phyloP scores from a whole-genome alignment of 1,140 invertebrate species.

The Pachyrhynchus sulphureomaculatus region DNA sequence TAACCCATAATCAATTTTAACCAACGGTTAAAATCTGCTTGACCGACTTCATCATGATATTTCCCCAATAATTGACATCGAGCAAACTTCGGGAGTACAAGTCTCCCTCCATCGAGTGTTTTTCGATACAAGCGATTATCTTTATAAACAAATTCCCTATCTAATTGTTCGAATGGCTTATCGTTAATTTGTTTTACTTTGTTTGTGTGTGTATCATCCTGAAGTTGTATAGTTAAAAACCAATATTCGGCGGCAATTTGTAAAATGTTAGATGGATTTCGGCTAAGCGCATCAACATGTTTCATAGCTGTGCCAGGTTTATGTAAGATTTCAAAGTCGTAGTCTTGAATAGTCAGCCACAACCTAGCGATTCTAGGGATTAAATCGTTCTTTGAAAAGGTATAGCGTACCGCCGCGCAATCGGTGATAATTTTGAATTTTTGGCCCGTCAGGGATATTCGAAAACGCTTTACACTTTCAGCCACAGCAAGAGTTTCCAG shows the following conservation, averaged over 20 bases:
- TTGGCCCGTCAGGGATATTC: constrained; percentile 46
- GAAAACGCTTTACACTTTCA: constrained; percentile 44
- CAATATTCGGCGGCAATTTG: constrained; percentile 25
- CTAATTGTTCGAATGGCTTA: too few relatives aligned
- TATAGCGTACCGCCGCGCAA: constrained; percentile 48
- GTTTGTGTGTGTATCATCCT: too few relatives aligned
- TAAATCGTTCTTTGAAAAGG: constrained; percentile 47
- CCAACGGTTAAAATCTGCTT: constrained; percentile 37
- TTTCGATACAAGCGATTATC: not conserved
- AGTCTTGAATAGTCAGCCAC: constrained; percentile 51
- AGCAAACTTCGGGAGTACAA: constrained; percentile 30
- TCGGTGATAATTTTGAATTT: constrained; percentile 47
- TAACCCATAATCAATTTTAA: constrained; percentile 37
- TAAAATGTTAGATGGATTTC: constrained; percentile 31
- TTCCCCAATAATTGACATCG: constrained; percentile 39
- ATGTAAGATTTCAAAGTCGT: constrained; percentile 34
- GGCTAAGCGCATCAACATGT: constrained; percentile 49
- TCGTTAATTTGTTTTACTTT: too few relatives aligned
- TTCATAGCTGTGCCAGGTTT: constrained; percentile 37
- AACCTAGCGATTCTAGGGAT: constrained; percentile 45
- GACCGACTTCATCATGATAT: constrained; percentile 46
- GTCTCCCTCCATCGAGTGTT: constrained; percentile 13
- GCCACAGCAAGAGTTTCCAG: constrained; percentile 37
- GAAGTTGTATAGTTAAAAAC: constrained; percentile 34
- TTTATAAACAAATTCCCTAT: not conserved